phyloP scores from a whole-genome alignment of 2,797 vertebrate species.

The Natrix natrix region DNA sequence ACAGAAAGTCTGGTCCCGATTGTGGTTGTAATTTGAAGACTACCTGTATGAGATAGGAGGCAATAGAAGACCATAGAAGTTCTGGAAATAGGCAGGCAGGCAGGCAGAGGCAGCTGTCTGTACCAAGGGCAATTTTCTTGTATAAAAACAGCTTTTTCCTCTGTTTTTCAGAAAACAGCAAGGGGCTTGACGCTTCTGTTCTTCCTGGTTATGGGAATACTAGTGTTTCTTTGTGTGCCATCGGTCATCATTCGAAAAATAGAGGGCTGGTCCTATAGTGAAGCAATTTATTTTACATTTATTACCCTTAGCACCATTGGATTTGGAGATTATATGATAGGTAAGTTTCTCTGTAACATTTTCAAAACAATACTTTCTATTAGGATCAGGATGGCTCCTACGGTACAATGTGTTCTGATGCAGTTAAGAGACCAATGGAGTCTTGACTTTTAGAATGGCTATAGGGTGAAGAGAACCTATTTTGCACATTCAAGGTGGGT shows the following conservation, averaged over 20 bases:
- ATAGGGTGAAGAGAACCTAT: not conserved
- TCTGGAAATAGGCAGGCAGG: not conserved
- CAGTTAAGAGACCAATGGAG: not conserved
- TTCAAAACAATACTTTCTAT: not conserved
- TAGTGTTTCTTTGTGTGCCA: constrained; percentile 69
- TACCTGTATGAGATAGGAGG: not conserved
- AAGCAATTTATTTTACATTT: constrained; percentile 73
- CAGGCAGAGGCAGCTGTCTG: not conserved
- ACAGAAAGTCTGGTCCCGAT: not conserved
- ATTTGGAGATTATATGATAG: constrained; percentile 73
- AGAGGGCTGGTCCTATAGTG: constrained; percentile 65
- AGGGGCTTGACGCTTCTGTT: constrained; percentile 65
- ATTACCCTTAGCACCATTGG: constrained; percentile 73
- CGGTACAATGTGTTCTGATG: not conserved
- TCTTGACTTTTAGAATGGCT: not conserved
- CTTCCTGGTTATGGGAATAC: constrained; percentile 64
- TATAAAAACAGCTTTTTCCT: not conserved
- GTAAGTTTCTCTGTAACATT: constrained; percentile 51
- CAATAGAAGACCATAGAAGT: not conserved
- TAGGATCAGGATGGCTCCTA: not conserved
- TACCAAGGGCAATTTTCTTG: not conserved
- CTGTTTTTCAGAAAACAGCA: constrained; percentile 67
- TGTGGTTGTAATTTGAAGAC: not conserved
- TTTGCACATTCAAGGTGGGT: not conserved
- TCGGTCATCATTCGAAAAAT: constrained; percentile 61